phyloP scores from a whole-genome alignment of 2,888 invertebrate species.

The Caenorhabditis uteleia region DNA sequence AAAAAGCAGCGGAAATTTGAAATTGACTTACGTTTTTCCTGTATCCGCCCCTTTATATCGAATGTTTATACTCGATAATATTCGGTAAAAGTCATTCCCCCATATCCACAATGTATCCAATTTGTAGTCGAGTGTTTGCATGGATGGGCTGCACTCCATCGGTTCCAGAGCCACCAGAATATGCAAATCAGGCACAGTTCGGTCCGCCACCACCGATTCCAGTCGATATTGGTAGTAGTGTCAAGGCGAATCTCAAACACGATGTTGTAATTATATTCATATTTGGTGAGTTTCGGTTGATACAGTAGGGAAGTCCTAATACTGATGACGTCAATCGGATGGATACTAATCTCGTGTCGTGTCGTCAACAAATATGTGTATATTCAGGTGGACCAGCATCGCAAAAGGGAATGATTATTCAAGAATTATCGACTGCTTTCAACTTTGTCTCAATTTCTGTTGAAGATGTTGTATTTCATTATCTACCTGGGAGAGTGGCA shows the following conservation, averaged over 20 bases:
- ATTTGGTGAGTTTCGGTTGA: conserved; percentile 56
- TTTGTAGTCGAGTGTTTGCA: too few relatives aligned
- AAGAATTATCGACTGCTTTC: conserved; percentile 64
- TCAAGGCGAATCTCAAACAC: conserved; percentile 16
- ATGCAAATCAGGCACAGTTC: conserved; percentile 16
- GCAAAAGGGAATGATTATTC: conserved; percentile 65
- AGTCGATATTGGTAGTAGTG: conserved; percentile 39
- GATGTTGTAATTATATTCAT: conserved; percentile 57
- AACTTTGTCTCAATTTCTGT: conserved; percentile 61
- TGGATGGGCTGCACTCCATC: conserved; percentile 51
- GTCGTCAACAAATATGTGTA: conserved; percentile 7
- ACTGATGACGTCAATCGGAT: neutral
- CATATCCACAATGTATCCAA: too few relatives aligned
- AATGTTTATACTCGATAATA: too few relatives aligned
- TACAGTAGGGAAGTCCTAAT: neutral
- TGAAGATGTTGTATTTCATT: conserved; percentile 67
- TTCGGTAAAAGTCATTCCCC: too few relatives aligned
- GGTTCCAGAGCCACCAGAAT: conserved; percentile 7
- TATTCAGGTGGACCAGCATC: conserved; percentile 67
- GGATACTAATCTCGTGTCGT: too few relatives aligned
- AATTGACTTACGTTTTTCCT: too few relatives aligned
- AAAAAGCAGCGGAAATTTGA: too few relatives aligned
- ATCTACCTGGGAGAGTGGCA: conserved; percentile 64
- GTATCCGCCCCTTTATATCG: too few relatives aligned
- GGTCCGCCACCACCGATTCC: conserved; percentile 49